phyloP scores from a whole-genome alignment of 2,113 vertebrate genomes.

The Pomatostomus ruficeps region DNA sequence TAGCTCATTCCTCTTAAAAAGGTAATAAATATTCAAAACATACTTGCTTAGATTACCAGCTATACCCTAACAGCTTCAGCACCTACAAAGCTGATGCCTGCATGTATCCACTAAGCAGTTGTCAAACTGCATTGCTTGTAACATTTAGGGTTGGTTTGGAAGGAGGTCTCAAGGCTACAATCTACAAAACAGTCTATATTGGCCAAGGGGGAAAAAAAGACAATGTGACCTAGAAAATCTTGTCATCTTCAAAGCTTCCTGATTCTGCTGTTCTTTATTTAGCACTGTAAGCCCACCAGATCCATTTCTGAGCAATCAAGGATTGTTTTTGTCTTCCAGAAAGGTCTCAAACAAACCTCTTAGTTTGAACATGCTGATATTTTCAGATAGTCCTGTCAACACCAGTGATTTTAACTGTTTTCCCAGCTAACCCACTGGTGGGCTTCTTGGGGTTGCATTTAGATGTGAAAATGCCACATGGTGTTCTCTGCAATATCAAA shows the following conservation, averaged over 20 bases:
- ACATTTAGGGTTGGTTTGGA: constrained; percentile 7
- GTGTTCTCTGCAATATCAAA: neutral
- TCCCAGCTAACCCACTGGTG: neutral
- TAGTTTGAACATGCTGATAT: neutral
- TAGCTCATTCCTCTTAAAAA: neutral
- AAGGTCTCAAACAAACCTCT: neutral
- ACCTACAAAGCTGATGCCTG: constrained; percentile 9
- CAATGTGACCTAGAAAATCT: constrained; percentile 8
- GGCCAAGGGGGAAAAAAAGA: neutral
- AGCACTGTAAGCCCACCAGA: constrained; percentile 15
- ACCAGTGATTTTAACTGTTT: neutral
- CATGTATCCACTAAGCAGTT: neutral
- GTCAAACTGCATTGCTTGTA: constrained; percentile 31
- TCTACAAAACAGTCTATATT: constrained; percentile 27
- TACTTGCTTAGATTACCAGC: neutral
- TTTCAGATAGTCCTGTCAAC: constrained; percentile 5
- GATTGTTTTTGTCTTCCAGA: neutral
- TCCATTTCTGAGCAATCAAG: neutral
- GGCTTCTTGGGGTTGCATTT: neutral
- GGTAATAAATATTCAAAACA: constrained; percentile 48
- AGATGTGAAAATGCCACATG: neutral
- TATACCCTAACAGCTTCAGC: neutral
- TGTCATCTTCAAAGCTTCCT: constrained; percentile 8
- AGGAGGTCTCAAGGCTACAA: constrained; percentile 15
- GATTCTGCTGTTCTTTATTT: constrained; percentile 32